Base-by-base conservation (phyloP, 2,113 vertebrate genomes). In the Asarcornis scutulata region DNA sequence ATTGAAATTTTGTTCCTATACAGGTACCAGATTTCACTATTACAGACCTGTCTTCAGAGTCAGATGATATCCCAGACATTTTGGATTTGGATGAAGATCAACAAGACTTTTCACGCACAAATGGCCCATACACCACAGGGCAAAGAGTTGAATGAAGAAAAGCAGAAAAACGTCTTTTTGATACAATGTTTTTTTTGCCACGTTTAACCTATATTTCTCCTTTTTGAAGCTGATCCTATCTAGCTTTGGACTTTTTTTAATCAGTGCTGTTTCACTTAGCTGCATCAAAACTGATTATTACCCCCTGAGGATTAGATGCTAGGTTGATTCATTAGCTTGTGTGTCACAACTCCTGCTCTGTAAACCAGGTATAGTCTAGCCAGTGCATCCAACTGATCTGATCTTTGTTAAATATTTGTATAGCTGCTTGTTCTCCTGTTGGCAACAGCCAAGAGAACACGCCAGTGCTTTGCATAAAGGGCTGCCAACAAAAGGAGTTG, bases 11-110 rank as follows among this genome's bases (percentile, higher is more conserved):
- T 96, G 81, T 97, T 98, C 93, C 95, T 86, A 95, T 34, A 10
- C 96, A 98, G 98, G 96, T 97, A 73, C 96, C 98, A 91, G 98
- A 98, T 95, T 98, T 98, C 94, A 96, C 93, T 94, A 93, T 96
- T 89, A 96, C 96, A 92, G 98, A 98, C 86, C 95, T 98, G 58
- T 96, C 97, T 86, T 98, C 97, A 52, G 98, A 98, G 74, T 97
- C 97, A 31, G 98, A 98, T 89, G 98, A 98, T 84, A 96, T 98
- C 92, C 97, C 97, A 84, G 97, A 98, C 62, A 97, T 98, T 95
- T 81, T 98, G 95, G 95, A 95, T 97, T 96, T 97, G 97, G 98
- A 98, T 81, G 98, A 98, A 31, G 94, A 97, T 42, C 96, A 95
- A 78, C 88, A 91, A 80, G 94, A 96, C 76, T 96, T 97, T 94